Base-by-base conservation (phyloP, 1,140 invertebrate genomes). In the Lepidotrigona ventralis region DNA sequence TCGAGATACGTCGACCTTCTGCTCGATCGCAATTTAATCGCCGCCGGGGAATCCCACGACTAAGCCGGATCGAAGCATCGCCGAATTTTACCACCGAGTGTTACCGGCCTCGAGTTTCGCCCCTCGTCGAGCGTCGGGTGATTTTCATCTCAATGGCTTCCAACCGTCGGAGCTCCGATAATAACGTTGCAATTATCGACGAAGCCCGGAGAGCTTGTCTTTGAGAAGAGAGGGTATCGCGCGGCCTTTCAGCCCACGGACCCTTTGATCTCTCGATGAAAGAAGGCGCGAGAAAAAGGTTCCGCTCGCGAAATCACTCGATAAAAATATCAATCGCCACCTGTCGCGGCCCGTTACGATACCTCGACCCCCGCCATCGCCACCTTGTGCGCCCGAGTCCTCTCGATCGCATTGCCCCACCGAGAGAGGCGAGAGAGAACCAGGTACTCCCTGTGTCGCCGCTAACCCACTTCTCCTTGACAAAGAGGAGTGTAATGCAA, bases 401-500 rank as follows among this genome's bases (percentile, higher is more conserved):
- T 60, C 39, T n/a, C 64, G n/a, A 66, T 29, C 54, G 26, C 63
- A 74, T 83, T 64, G 79, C 63, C 60, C 26, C 58, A 83, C 58
- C 29, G 56, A 76, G 60, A 64, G 54, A 60, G 15, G 9, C 26
- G 26, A 19, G 66, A 69, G 66, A 17, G 5, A 33, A 15, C n/a
- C n/a, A 14, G 26, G 33, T 54, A 53, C 51, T 56, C 68, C 63
- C 63, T 68, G 75, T 80, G 88, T 88, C 81, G 69, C 73, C 64
- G 66, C 85, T 89, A 86, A 85, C 87, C 87, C 77, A 85, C 85
- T 85, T 89, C 68, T 64, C 53, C 69, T 89, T 83, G 85, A 89
- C 88, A 88, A 86, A 89, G 87, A 85, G 82, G 85, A 33, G 83
- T 89, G 89, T 89, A 89, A 89, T 89, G 77, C 79, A 89, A 66